A percentile compares a stretch with the other conserved stretches of the same genome.
Conservation (phyloP, 2,888 invertebrate species). For the Candidula unifasciata region DNA sequence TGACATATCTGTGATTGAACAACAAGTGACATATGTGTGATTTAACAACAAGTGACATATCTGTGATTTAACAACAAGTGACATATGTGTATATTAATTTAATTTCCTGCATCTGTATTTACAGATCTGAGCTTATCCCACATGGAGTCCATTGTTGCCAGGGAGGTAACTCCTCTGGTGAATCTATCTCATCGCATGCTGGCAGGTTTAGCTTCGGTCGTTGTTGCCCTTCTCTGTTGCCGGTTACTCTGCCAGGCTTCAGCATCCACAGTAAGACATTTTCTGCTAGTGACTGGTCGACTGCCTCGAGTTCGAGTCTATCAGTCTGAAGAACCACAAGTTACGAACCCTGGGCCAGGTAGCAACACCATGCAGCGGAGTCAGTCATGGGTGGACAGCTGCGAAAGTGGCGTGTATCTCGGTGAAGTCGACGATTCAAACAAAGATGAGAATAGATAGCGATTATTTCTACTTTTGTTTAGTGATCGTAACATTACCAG, state of each 20-base stretch:
- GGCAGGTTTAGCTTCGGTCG: slow-evolving; percentile 33
- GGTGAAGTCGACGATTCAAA: slow-evolving; percentile 57
- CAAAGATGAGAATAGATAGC: slow-evolving; percentile 39
- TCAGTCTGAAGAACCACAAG: slow-evolving; percentile 54
- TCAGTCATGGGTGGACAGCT: slow-evolving; percentile 71
- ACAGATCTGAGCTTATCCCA: slow-evolving; percentile 53
- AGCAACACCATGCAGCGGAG: slow-evolving; percentile 65
- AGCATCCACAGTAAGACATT: slow-evolving; percentile 63
- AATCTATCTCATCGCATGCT: slow-evolving; percentile 41
- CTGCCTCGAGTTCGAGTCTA: slow-evolving; percentile 61
- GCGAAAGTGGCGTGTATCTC: slow-evolving; percentile 71
- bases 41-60: too few relatives aligned
- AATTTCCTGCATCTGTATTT: not conserved
- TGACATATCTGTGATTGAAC: too few relatives aligned
- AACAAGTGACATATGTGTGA: too few relatives aligned
- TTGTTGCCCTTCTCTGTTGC: slow-evolving; percentile 42
- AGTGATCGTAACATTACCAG: slow-evolving; percentile 6
- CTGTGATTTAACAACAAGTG: too few relatives aligned
- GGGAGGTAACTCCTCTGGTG: slow-evolving; percentile 62
- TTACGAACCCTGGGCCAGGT: slow-evolving; percentile 41
- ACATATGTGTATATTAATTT: too few relatives aligned
- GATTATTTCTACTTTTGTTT: not conserved
- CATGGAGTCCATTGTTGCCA: slow-evolving; percentile 49
- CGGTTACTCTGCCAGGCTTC: slow-evolving; percentile 65
- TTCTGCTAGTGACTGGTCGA: slow-evolving; percentile 63